Conservation (phyloP, 2,113 vertebrate species). For the Antennarius striatus region DNA sequence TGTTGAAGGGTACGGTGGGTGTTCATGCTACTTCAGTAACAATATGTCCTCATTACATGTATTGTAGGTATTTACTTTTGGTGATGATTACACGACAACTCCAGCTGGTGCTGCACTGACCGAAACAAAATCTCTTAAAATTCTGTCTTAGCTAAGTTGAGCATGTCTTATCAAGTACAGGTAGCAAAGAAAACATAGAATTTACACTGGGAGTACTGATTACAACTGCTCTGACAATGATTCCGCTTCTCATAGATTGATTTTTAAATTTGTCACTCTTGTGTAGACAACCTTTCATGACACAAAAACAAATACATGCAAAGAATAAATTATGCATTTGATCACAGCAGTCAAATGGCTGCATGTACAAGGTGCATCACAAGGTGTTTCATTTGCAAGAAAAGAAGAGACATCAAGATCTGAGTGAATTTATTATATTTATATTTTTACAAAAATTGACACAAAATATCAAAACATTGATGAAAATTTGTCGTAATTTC, state of each 20-base stretch:
- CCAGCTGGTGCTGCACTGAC: no score
- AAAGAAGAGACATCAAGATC: not conserved
- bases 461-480: slow-evolving; percentile 23
- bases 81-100: not conserved
- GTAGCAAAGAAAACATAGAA: no score
- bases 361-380: not conserved
- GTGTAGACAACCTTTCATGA: no score
- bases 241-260: no score
- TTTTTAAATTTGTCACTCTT: no score
- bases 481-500: not conserved
- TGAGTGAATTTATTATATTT: not conserved
- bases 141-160: no score
- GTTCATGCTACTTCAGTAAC: slow-evolving; percentile 13
- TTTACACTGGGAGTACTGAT: no score
- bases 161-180: no score
- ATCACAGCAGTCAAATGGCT: no score
- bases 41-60: slow-evolving; percentile 40
- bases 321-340: not conserved
- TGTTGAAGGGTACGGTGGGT: slow-evolving; percentile 58
- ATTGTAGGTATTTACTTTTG: slow-evolving; percentile 20
- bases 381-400: slow-evolving; percentile 21
- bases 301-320: no score
- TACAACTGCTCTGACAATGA: no score
- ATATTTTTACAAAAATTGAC: slow-evolving; percentile 20
- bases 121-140: no score